Evolutionary conservation across 1,140 invertebrate genomes (phyloP).

Genomic region (Dolichoris vasculosae): DNA sequence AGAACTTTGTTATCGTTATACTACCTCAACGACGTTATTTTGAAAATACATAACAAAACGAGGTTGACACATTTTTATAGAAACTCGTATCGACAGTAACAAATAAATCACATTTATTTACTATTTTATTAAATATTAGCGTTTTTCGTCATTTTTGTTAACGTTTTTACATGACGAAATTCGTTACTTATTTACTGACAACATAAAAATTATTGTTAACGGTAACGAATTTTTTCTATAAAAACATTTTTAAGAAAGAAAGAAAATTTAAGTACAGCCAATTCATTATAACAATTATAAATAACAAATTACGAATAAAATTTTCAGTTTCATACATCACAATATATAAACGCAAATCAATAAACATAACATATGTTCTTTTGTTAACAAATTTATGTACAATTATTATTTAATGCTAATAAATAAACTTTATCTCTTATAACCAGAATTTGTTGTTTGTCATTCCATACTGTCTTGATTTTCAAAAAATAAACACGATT

Average conservation of each 20-base stretch:
- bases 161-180: constrained; percentile 8
- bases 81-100: constrained; percentile 9
- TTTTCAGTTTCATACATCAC: neutral
- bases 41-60: neutral
- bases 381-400: neutral
- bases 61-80: neutral
- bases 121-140: neutral
- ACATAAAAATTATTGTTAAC: neutral
- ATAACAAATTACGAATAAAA: neutral
- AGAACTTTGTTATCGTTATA: neutral
- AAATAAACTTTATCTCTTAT: neutral
- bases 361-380: neutral
- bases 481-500: neutral
- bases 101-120: constrained; percentile 49
- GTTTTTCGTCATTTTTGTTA: constrained; percentile 17
- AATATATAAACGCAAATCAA: neutral
- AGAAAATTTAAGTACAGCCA: neutral
- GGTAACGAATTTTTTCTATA: neutral
- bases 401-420: constrained; percentile 32
- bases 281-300: neutral
- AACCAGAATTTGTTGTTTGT: constrained; percentile 1
- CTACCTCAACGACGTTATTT: neutral
- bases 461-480: neutral
- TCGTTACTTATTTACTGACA: neutral
- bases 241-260: neutral